Base-by-base conservation (phyloP, 1,140 invertebrate species). In the Eufriesea mexicana region DNA sequence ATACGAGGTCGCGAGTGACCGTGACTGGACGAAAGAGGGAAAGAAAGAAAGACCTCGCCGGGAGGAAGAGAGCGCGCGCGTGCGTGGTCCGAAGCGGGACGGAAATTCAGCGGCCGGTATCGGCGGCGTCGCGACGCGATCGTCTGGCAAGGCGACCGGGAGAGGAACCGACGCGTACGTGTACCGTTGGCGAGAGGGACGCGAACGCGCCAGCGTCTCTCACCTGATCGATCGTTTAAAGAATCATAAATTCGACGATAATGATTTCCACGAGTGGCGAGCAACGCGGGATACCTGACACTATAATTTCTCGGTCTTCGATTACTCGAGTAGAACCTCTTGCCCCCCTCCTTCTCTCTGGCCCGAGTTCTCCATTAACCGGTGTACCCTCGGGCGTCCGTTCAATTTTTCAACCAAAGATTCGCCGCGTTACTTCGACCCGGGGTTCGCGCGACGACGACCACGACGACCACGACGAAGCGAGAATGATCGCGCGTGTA, bases 1-100 rank as follows among this genome's bases (percentile, higher is more conserved):
- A 86, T 89, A 86, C 85, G 80, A 87, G 86, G 86, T 90, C 79
- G 84, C 78, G 79, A 61, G 68, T 76, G 62, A 20, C 54, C 62
- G 20, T 64, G 54, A 74, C 79, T 57, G 57, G 71, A 64, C 54
- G 67, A 82, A 42, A 66, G 23, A 66, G 54, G 25, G 81, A 83
- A 78, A 54, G 35, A 62, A n/a, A 18, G 61, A 49, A 47, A 57
- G 10, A 42, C 0, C 6, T 20, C 10, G 5, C 1, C 78, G 68
- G 61, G 62, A 71, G 55, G 47, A 64, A 80, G 70, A 64, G 49
- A 47, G 23, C 35, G 12, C 35, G 18, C 25, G 18, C 14, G 7
- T n/a, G 25, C 7, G 59, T 28, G 16, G 61, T 54, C 51, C 6
- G 5, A 7, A 20, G 55, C 35, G 64, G 64, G 64, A 45, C 42